Evolutionary conservation across 64 coral and sea anemone genomes (phyloP).

Genomic region (Anthopleura sola): DNA sequence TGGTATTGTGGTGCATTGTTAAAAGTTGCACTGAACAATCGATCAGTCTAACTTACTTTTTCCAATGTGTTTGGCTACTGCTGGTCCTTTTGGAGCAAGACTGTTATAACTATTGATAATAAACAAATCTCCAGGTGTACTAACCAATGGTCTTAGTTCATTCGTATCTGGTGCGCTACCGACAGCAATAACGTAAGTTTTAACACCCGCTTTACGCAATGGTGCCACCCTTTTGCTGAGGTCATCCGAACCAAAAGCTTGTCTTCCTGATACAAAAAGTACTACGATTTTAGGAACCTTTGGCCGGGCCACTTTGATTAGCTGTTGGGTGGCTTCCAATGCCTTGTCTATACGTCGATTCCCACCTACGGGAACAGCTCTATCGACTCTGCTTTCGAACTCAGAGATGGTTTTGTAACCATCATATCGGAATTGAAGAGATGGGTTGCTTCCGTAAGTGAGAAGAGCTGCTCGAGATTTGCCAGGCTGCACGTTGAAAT

Average conservation of each 20-base stretch:
- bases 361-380: constrained; percentile 1
- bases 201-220: constrained; percentile 43
- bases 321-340: not conserved
- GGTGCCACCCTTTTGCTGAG: constrained; percentile 35
- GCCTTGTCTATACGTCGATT: constrained; percentile 39
- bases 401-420: not conserved
- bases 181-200: constrained; percentile 57
- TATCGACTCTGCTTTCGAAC: constrained; percentile 6
- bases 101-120: not conserved
- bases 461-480: constrained; percentile 50
- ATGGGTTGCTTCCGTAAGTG: constrained; percentile 34
- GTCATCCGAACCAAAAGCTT: constrained; percentile 9
- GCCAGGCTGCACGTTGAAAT: constrained; percentile 37
- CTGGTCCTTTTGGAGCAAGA: not conserved
- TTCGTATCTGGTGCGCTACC: constrained; percentile 21
- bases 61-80: not conserved
- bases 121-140: constrained; percentile 20
- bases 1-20: too few relatives aligned
- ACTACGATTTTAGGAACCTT: constrained; percentile 19
- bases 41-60: not conserved
- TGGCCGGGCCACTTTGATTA: constrained; percentile 17
- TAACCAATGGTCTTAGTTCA: constrained; percentile 43
- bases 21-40: too few relatives aligned
- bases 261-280: constrained; percentile 34
- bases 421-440: not conserved